Evolutionary conservation across 2,888 invertebrate genomes (phyloP).

Genomic region (Agriopis marginaria): DNA sequence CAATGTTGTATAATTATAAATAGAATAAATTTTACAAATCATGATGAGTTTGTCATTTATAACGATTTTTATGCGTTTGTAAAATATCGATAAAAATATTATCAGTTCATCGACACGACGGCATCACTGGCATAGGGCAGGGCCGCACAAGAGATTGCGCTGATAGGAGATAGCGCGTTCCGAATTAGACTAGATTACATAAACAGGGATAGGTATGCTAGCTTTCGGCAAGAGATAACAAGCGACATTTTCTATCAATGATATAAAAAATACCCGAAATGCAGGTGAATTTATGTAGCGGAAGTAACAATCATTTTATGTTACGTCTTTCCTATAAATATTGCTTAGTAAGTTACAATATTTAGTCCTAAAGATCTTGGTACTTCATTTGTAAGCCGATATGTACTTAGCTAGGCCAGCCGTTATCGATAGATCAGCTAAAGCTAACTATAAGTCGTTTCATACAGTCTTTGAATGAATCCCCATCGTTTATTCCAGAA

Average conservation of each 20-base stretch:
- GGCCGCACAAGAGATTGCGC: conserved; percentile 78
- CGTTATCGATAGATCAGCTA: no score
- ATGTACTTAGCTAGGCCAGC: no score
- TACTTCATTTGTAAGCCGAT: no score
- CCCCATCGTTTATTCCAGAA: no score
- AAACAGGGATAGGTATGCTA: conserved; percentile 53
- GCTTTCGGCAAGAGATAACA: conserved; percentile 34
- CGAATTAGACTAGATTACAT: conserved; percentile 75
- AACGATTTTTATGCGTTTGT: neutral
- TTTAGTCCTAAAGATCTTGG: no score
- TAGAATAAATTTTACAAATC: no score
- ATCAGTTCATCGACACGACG: conserved; percentile 43
- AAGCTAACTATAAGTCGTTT: no score
- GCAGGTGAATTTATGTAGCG: neutral
- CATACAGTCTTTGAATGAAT: no score
- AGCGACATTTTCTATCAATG: conserved; percentile 12
- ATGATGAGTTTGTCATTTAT: neutral
- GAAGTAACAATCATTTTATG: neutral
- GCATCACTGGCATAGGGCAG: conserved; percentile 76
- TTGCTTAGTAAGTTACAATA: no score
- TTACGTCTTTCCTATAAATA: no score
- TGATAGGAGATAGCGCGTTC: conserved; percentile 74
- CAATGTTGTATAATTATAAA: no score
- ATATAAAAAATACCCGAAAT: conserved; percentile 12
- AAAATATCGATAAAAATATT: conserved; percentile 16